These are phyloP conservation scores for Cynopterus sphinx DNA, from an alignment of 2,797 vertebrate genomes.

Conservation along the genomic window DNA sequence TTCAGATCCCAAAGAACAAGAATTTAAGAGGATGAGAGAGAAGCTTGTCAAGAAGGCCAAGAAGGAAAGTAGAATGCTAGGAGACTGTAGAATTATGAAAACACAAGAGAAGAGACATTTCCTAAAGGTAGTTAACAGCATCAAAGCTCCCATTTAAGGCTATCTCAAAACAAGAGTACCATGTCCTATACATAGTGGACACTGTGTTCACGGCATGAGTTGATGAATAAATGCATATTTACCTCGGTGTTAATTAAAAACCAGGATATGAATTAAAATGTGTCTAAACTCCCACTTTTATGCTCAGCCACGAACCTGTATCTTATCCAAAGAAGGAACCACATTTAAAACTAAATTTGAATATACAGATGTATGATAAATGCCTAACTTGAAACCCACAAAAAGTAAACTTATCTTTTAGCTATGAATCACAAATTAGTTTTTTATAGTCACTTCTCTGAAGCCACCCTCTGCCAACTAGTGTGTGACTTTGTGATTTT, in stretches of 20 bases:
- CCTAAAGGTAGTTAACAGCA: not conserved
- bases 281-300: not conserved
- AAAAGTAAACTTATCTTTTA: not conserved
- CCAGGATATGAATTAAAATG: not conserved
- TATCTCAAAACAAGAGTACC: not conserved
- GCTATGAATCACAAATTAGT: not conserved
- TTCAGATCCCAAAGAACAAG: not conserved
- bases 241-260: not conserved
- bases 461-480: not conserved
- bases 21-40: not conserved
- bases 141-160: not conserved
- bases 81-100: not conserved
- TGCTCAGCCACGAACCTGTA: not conserved
- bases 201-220: not conserved
- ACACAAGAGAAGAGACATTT: not conserved
- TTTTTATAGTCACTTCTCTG: not conserved
- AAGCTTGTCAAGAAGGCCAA: not conserved
- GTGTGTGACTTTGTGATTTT: not conserved
- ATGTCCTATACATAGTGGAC: not conserved
- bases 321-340: not conserved
- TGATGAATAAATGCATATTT: not conserved
- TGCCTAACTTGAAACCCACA: not conserved
- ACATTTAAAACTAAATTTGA: not conserved
- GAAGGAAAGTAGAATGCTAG: not conserved
- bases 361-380: not conserved